Conservation (phyloP, 2,888 invertebrate genomes). For the Cryptocephalus moraei region DNA sequence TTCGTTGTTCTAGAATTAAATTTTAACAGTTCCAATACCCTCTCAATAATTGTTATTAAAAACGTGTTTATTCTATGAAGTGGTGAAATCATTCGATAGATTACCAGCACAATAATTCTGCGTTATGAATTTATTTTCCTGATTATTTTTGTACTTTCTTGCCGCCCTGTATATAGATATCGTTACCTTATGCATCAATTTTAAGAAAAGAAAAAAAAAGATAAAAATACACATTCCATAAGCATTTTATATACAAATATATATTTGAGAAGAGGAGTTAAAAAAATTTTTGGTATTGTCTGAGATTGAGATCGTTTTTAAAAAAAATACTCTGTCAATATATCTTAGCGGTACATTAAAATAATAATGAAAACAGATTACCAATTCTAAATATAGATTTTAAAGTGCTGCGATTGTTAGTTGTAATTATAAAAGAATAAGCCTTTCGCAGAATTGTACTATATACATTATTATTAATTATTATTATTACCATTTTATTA, state of each 20-base stretch:
- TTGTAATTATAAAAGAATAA: constrained; percentile 34
- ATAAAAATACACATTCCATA: constrained; percentile 29
- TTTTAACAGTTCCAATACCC: no score
- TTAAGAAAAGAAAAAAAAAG: constrained; percentile 25
- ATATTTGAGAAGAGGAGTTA: constrained; percentile 12
- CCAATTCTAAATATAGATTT: constrained; percentile 36
- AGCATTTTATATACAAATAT: constrained; percentile 1
- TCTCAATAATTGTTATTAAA: no score
- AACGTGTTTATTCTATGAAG: background rate
- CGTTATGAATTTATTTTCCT: background rate
- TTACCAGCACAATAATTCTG: no score
- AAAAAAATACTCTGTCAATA: constrained; percentile 34
- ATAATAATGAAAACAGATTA: constrained; percentile 26
- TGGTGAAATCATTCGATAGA: constrained; percentile 1
- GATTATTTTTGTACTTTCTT: constrained; percentile 1
- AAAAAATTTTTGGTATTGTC: constrained; percentile 20
- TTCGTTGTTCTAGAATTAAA: no score
- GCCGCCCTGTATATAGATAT: constrained; percentile 22
- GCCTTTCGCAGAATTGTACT: constrained; percentile 39
- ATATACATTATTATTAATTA: constrained; percentile 20
- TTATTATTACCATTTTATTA: constrained; percentile 10
- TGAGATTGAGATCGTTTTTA: constrained; percentile 18
- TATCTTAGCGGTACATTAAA: constrained; percentile 26
- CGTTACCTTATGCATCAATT: constrained; percentile 29
- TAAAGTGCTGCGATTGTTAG: constrained; percentile 33